Evolutionary conservation across 30 jellyfish, hydroid and myxozoan genomes (phyloP).

Genomic region (Pseudorhiza aurosa): DNA sequence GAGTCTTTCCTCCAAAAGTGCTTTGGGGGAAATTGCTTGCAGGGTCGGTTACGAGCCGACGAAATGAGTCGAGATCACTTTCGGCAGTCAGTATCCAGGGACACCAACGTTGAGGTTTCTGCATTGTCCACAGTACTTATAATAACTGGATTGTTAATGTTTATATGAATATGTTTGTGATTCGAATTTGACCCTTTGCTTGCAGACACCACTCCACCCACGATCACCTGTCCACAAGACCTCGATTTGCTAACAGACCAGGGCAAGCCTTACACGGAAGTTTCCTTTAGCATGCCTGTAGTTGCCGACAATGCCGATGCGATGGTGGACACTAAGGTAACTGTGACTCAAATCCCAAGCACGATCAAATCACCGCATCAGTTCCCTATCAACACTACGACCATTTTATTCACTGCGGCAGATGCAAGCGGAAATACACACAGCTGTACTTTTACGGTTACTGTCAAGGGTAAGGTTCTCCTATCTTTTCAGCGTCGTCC

Average conservation of each 20-base stretch:
- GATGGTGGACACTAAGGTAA: constrained; percentile 55
- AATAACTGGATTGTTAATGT: too few species aligned
- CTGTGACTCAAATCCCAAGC: constrained; percentile 77
- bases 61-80: too few species aligned
- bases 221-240: constrained; percentile 90
- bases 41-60: too few species aligned
- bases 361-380: constrained; percentile 84
- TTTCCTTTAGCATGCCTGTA: constrained; percentile 66
- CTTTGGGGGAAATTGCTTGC: too few species aligned
- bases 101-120: too few species aligned
- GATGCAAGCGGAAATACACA: constrained; percentile 89
- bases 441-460: constrained; percentile 85
- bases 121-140: too few species aligned
- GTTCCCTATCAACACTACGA: constrained; percentile 89
- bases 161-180: too few species aligned
- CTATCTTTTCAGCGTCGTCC: too few species aligned
- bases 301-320: constrained; percentile 89
- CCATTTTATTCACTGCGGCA: constrained; percentile 75
- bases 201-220: constrained; percentile 94
- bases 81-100: too few species aligned
- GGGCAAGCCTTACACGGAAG: constrained; percentile 73
- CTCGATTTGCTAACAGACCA: constrained; percentile 75
- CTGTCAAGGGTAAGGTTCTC: constrained; percentile 63
- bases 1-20: too few species aligned
- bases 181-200: background rate